Conservation (phyloP, 2,797 vertebrate genomes). For the Myripristis murdjan region DNA sequence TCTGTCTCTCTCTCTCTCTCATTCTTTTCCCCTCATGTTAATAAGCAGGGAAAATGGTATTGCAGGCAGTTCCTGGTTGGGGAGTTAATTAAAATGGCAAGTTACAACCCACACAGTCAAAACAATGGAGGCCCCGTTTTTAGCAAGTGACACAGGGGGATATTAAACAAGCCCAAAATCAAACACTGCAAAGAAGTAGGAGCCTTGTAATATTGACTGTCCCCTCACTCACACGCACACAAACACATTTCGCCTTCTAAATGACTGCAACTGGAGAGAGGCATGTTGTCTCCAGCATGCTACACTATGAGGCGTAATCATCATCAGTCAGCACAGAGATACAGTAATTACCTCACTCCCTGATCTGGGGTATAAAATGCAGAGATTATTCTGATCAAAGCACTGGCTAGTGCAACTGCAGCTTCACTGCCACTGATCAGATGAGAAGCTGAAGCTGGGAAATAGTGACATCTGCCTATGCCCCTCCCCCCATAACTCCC, state of each 20-base stretch:
- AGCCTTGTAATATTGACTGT: constrained; percentile 53
- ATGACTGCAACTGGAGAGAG: constrained; percentile 53
- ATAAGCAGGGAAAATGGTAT: constrained; percentile 78
- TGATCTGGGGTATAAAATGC: constrained; percentile 54
- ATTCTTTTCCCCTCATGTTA: constrained; percentile 74
- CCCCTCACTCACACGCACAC: constrained; percentile 23
- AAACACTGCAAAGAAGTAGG: constrained; percentile 66
- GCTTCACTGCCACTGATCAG: constrained; percentile 52
- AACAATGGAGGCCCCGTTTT: constrained; percentile 82
- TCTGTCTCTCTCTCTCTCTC: constrained; percentile 30
- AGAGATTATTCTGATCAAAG: constrained; percentile 52
- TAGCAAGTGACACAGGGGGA: constrained; percentile 69
- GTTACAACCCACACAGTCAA: constrained; percentile 85
- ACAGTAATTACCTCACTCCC: constrained; percentile 60
- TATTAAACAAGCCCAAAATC: constrained; percentile 84
- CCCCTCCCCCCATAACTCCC: constrained; percentile 23
- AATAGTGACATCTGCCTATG: constrained; percentile 68
- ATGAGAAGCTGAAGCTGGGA: constrained; percentile 55
- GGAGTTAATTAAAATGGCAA: constrained; percentile 89
- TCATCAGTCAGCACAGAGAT: constrained; percentile 61
- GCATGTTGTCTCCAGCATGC: constrained; percentile 37
- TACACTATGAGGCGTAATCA: constrained; percentile 53
- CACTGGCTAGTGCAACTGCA: constrained; percentile 48
- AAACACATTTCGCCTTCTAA: constrained; percentile 35
- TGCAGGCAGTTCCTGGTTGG: constrained; percentile 79